Evolutionary conservation across 1,140 invertebrate species (phyloP).

Genomic region (Holotrichia oblita): DNA sequence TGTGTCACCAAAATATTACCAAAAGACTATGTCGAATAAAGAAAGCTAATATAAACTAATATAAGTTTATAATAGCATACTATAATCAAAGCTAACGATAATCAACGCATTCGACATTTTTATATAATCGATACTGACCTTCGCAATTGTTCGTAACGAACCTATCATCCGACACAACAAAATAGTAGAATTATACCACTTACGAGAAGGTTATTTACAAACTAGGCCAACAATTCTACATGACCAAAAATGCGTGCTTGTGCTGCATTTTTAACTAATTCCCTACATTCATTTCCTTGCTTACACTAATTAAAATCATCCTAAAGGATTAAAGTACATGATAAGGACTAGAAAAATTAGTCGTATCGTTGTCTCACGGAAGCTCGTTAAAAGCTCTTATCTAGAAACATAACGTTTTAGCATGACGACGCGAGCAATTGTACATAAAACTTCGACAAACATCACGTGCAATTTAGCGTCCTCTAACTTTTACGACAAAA

Average conservation of each 20-base stretch:
- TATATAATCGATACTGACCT: no score
- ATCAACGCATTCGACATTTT: no score
- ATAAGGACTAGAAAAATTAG: not conserved
- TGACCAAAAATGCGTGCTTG: not conserved
- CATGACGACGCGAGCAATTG: not conserved
- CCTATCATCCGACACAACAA: no score
- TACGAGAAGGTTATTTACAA: not conserved
- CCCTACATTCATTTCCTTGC: not conserved
- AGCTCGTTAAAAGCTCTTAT: constrained; percentile 6
- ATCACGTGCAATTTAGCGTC: constrained; percentile 19
- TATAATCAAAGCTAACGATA: no score
- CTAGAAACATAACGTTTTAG: not conserved
- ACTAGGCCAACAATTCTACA: not conserved
- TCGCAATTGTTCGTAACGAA: no score
- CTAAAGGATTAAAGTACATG: not conserved
- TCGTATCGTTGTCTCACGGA: not conserved
- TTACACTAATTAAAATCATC: not conserved
- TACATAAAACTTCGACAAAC: not conserved
- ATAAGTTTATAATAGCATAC: no score
- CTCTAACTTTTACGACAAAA: not conserved
- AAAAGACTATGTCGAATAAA: no score
- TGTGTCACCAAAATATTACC: no score
- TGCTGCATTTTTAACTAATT: not conserved
- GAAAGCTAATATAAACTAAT: no score
- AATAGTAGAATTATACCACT: no score